Percentiles rank a stretch among this genome's conserved stretches.
These are phyloP conservation scores for Leptodactylus fuscus DNA, from an alignment of 2,113 vertebrate species.

Conservation along the genomic window DNA sequence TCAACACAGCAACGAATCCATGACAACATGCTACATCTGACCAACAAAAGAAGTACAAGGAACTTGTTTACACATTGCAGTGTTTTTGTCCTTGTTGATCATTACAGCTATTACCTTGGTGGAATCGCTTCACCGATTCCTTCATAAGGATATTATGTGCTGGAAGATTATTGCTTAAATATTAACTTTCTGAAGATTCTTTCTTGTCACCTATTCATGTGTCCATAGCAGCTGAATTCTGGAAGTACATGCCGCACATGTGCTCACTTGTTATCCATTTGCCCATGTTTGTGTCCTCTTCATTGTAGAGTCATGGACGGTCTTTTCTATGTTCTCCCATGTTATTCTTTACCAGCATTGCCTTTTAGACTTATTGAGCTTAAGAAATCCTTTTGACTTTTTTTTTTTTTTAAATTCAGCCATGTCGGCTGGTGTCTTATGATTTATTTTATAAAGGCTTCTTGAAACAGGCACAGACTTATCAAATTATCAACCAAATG, in stretches of 20 bases:
- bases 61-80: slow-evolving; percentile 2
- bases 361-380: not conserved
- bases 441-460: not conserved
- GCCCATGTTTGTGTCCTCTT: slow-evolving; percentile 2
- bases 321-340: no score
- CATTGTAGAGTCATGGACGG: no score
- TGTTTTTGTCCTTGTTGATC: slow-evolving; percentile 37
- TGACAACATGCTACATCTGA: slow-evolving; percentile 20
- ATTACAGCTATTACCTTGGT: slow-evolving; percentile 37
- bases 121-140: slow-evolving; percentile 36
- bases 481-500: slow-evolving; percentile 1
- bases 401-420: not conserved
- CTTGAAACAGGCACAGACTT: not conserved
- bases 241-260: no score
- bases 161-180: slow-evolving; percentile 47
- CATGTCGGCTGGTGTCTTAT: not conserved
- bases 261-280: not conserved
- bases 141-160: slow-evolving; percentile 31
- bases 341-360: not conserved
- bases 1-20: not conserved
- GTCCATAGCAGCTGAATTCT: slow-evolving; percentile 33
- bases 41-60: not conserved
- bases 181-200: slow-evolving; percentile 44
- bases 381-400: not conserved
- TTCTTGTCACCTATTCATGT: slow-evolving; percentile 34